These are phyloP conservation scores for Psephotus haematonotus DNA, from an alignment of 2,113 vertebrate species.

Conservation along the genomic window DNA sequence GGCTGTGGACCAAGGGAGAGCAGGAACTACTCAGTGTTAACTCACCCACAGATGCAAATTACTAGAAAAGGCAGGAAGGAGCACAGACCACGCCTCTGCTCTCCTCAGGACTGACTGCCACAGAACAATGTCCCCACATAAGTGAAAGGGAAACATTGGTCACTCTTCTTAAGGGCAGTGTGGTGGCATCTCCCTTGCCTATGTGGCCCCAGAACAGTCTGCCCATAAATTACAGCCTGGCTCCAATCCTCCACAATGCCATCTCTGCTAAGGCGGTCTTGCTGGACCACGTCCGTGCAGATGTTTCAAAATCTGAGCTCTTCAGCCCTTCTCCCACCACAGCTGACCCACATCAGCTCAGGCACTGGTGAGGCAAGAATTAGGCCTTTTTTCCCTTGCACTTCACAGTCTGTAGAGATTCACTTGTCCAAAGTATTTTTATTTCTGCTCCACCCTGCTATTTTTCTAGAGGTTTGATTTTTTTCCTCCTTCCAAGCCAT, in stretches of 20 bases:
- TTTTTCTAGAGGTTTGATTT: slow-evolving; percentile 10
- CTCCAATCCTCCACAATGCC: not conserved
- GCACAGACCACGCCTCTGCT: not conserved
- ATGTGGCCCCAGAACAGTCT: not conserved
- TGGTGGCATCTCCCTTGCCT: not conserved
- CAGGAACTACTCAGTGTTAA: not conserved
- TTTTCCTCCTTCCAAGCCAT: not conserved
- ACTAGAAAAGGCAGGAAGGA: not conserved
- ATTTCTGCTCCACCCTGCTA: slow-evolving; percentile 51
- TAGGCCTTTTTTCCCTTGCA: not conserved
- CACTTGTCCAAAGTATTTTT: slow-evolving; percentile 16
- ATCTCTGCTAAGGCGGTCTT: accelerated
- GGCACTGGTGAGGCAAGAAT: not conserved
- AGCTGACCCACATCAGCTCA: not conserved
- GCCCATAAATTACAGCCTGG: not conserved
- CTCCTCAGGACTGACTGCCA: not conserved
- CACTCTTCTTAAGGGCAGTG: not conserved
- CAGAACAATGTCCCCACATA: not conserved
- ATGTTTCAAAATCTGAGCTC: not conserved
- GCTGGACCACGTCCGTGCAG: not conserved
- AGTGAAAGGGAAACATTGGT: not conserved
- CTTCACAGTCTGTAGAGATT: not conserved
- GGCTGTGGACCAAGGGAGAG: not conserved
- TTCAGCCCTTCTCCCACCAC: not conserved
- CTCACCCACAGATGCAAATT: not conserved